A percentile compares a stretch with the other conserved stretches of the same genome.
phyloP scores from a whole-genome alignment of 1,140 invertebrate genomes.

The Ceratina japonica region DNA sequence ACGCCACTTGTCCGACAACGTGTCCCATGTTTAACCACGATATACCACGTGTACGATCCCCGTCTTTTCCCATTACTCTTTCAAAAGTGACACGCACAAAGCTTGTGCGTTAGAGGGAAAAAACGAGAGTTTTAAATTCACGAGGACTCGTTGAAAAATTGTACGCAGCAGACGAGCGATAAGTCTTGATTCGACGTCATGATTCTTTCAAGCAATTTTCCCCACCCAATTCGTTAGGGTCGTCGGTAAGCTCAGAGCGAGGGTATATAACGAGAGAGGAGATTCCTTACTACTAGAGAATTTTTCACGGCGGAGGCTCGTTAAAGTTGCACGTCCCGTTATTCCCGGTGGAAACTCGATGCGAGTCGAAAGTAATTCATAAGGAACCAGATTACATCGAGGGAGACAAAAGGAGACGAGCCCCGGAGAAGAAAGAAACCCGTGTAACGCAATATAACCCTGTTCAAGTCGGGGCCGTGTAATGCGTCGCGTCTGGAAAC shows the following conservation, averaged over 20 bases:
- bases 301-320: constrained; percentile 1
- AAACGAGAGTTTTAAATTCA: no score
- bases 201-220: constrained; percentile 13
- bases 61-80: no score
- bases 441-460: constrained; percentile 17
- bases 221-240: not conserved
- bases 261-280: no score
- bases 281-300: no score
- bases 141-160: no score
- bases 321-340: constrained; percentile 18
- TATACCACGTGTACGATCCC: not conserved
- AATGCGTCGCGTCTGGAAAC: not conserved
- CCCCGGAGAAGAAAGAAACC: constrained; percentile 24
- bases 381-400: constrained; percentile 12
- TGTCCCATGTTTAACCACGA: not conserved
- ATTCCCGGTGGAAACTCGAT: constrained; percentile 9
- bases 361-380: constrained; percentile 26
- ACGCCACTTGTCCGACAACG: not conserved
- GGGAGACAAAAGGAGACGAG: constrained; percentile 26
- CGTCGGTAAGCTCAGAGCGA: no score
- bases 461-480: not conserved
- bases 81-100: no score
- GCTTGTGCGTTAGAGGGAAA: no score
- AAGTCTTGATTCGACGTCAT: no score
- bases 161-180: no score